A percentile compares a stretch with the other conserved stretches of the same genome.
These are phyloP conservation scores for Athripsodes cinereus DNA, from an alignment of 2,888 invertebrate species.

Conservation along the genomic window DNA sequence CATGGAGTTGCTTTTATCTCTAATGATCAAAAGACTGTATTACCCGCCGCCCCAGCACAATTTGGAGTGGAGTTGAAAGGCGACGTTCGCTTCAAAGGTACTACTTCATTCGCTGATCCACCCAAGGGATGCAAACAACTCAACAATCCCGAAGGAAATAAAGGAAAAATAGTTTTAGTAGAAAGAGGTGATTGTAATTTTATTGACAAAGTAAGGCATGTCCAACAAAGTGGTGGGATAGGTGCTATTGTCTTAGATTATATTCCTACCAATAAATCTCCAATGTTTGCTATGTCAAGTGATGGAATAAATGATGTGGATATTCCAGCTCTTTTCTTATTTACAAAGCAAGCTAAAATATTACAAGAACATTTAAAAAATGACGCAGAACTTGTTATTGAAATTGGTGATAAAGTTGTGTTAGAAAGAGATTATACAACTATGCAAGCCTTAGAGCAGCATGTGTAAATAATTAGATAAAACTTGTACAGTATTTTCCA, in stretches of 20 bases:
- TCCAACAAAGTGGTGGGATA: constrained; percentile 76
- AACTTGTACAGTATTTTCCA: too few species aligned
- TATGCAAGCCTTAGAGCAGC: too few species aligned
- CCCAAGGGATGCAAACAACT: constrained; percentile 59
- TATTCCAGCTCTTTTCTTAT: constrained; percentile 90
- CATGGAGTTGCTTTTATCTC: constrained; percentile 33
- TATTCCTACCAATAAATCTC: constrained; percentile 63
- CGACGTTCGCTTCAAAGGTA: constrained; percentile 58
- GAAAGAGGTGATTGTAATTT: constrained; percentile 93
- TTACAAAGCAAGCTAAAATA: constrained; percentile 66
- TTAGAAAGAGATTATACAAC: constrained; percentile 6
- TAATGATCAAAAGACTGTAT: constrained; percentile 9
- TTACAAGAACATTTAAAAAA: constrained; percentile 52
- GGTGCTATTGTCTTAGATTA: constrained; percentile 86
- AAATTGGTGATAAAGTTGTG: constrained; percentile 12
- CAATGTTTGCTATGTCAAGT: constrained; percentile 95
- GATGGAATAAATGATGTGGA: constrained; percentile 81
- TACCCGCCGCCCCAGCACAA: constrained; percentile 82
- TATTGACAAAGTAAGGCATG: constrained; percentile 82
- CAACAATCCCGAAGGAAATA: constrained; percentile 51
- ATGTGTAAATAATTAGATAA: too few species aligned
- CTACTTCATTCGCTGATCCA: constrained; percentile 62
- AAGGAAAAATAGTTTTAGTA: constrained; percentile 76
- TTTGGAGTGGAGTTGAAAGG: constrained; percentile 74
- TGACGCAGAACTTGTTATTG: constrained; percentile 9